phyloP scores from a whole-genome alignment of 2,888 invertebrate species.

The Leptothorax acervorum region DNA sequence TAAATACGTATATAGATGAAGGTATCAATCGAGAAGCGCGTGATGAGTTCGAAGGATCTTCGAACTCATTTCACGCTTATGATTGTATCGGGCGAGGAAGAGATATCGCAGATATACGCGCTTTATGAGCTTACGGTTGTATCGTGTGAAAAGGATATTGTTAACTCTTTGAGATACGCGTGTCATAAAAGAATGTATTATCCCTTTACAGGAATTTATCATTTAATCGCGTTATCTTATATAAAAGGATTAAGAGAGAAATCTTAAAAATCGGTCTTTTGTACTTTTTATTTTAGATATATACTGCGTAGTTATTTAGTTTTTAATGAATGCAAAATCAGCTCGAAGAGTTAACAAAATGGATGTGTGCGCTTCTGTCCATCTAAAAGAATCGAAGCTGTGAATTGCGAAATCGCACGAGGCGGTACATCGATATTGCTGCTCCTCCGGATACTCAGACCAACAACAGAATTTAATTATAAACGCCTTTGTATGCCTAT shows the following conservation, averaged over 20 bases:
- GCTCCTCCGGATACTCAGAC: not conserved
- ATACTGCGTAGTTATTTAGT: not conserved
- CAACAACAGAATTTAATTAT: conserved; percentile 11
- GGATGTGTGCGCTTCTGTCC: not conserved
- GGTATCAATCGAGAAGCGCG: conserved; percentile 38
- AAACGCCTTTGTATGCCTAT: not conserved
- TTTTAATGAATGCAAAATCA: not conserved
- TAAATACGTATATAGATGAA: conserved; percentile 75
- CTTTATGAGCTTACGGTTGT: conserved; percentile 17
- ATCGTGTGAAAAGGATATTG: not conserved
- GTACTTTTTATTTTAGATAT: conserved; percentile 6
- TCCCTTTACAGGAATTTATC: not conserved
- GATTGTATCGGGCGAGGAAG: conserved; percentile 13
- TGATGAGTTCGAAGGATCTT: not conserved
- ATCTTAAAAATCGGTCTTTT: not conserved
- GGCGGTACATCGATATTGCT: not conserved
- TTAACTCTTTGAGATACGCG: conserved; percentile 29
- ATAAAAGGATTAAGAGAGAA: not conserved
- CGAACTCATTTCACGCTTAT: not conserved
- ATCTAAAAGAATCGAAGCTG: conserved; percentile 8
- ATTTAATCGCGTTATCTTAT: not conserved
- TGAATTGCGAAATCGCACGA: not conserved
- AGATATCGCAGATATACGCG: conserved; percentile 21
- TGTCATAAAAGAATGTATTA: not conserved
- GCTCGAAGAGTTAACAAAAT: conserved; percentile 23